phyloP scores from a whole-genome alignment of 35 echinoderm and acorn worm species.

The Ophiothrix spiculata region DNA sequence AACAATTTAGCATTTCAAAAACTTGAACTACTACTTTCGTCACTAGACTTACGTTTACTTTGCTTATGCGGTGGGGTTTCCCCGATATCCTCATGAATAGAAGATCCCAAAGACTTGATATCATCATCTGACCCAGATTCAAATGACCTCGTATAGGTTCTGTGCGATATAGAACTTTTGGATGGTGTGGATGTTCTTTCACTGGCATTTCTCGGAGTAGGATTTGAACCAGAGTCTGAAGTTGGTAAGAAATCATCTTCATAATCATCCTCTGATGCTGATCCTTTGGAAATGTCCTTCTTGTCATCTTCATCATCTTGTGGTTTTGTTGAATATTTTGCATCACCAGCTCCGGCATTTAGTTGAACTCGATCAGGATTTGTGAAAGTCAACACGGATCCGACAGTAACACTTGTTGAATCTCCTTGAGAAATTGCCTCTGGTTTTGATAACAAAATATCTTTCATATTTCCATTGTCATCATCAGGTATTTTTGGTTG shows the following conservation, averaged over 20 bases:
- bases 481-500: background rate
- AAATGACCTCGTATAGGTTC: background rate
- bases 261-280: background rate
- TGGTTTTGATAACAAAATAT: background rate
- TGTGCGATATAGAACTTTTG: background rate
- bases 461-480: background rate
- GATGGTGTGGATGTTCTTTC: background rate
- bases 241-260: background rate
- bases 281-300: background rate
- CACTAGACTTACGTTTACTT: background rate
- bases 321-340: background rate
- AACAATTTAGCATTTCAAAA: too few species aligned
- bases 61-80: background rate
- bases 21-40: background rate
- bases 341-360: background rate
- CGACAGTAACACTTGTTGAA: background rate
- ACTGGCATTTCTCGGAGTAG: background rate
- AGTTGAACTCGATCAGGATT: background rate
- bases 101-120: background rate
- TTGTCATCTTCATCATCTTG: background rate
- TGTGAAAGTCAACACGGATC: background rate
- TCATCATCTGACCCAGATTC: background rate
- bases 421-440: background rate
- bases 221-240: background rate
- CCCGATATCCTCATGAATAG: background rate